phyloP scores from a whole-genome alignment of 1,140 invertebrate genomes.

The Heliconius congener region DNA sequence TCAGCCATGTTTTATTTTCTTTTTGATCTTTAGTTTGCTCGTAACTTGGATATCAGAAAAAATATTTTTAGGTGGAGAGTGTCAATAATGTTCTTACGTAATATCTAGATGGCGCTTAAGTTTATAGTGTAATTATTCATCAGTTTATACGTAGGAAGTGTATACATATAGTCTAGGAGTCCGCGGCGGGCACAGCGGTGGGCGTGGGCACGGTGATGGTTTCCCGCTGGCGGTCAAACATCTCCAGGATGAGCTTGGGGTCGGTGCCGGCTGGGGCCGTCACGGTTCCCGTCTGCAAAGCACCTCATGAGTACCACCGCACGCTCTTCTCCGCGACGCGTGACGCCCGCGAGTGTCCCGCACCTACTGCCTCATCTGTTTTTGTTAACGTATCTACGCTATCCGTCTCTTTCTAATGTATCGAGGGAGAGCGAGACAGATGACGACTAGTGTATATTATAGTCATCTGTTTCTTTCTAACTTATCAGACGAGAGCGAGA shows the following conservation, averaged over 20 bases:
- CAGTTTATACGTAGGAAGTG: no score
- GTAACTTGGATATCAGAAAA: no score
- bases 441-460: no score
- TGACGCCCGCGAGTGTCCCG: conserved; percentile 62
- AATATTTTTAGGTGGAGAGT: no score
- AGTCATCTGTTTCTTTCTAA: no score
- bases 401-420: conserved; percentile 7
- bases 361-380: conserved; percentile 22
- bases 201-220: conserved; percentile 70
- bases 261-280: conserved; percentile 79
- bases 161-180: conserved; percentile 7
- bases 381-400: neutral
- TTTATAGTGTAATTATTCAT: neutral
- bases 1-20: neutral
- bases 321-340: conserved; percentile 72
- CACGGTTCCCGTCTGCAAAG: conserved; percentile 77
- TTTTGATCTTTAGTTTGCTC: no score
- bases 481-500: no score
- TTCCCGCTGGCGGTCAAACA: conserved; percentile 78
- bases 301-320: conserved; percentile 70
- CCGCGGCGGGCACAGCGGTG: conserved; percentile 42
- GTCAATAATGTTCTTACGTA: neutral
- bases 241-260: conserved; percentile 80
- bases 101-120: neutral
- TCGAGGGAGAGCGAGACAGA: neutral